Percentiles rank a stretch among this genome's conserved stretches.
Conservation (phyloP, 2,888 invertebrate genomes). For the Alloplasta piceator region DNA sequence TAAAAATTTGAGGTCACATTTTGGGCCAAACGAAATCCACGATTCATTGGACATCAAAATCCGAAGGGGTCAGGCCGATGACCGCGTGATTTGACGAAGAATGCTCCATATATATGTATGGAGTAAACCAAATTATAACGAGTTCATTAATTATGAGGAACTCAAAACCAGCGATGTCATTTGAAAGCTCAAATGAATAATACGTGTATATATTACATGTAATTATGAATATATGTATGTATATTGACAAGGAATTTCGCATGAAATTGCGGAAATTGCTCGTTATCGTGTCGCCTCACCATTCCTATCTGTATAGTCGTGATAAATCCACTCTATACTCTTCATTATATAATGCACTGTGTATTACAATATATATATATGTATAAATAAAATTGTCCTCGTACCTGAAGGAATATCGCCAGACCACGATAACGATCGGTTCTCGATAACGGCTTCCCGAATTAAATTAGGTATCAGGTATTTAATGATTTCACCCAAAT, state of each 20-base stretch:
- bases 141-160: constrained; percentile 34
- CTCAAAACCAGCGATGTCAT: constrained; percentile 5
- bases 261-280: constrained; percentile 58
- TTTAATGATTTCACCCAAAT: too few species aligned
- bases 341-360: not conserved
- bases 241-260: constrained; percentile 23
- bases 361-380: too few species aligned
- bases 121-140: not conserved
- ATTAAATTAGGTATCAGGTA: too few species aligned
- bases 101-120: too few species aligned
- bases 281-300: constrained; percentile 49
- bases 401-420: constrained; percentile 13
- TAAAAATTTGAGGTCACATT: too few species aligned
- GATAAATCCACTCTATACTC: not conserved
- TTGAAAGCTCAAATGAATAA: constrained; percentile 25
- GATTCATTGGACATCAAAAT: too few species aligned
- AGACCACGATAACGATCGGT: not conserved
- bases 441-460: not conserved
- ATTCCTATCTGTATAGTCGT: constrained; percentile 1
- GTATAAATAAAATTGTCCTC: not conserved
- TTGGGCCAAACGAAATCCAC: too few species aligned
- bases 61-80: too few species aligned
- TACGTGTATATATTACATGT: not conserved
- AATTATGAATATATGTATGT: not conserved
- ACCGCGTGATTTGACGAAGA: too few species aligned